Base-by-base conservation (phyloP, 1,140 invertebrate genomes). In the Parasteatoda tepidariorum region DNA sequence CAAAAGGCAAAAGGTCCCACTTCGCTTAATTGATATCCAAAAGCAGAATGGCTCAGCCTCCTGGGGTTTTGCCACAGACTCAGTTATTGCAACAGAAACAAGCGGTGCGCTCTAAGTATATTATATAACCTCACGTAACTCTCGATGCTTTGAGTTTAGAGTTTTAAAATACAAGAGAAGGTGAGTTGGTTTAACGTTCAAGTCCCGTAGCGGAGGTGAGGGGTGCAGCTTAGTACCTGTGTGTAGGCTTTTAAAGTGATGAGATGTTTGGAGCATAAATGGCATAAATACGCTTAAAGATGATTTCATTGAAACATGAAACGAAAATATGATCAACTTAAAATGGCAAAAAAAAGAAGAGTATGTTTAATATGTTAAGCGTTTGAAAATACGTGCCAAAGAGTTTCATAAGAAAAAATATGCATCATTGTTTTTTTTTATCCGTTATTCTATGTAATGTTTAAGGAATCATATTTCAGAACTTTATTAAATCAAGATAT, bases 101-200 rank as follows among this genome's bases (percentile, higher is more conserved):
- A 79, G 76, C 61, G 62, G 33, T n/a, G n/a, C 38, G 61, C 31
- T 67, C 34, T 79, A 79, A 79, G 76, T 79, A 59, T 68, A 79
- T 79, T 79, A 79, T 82, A 82, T 82, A 82, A 82, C 67, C 78
- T 82, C 78, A 82, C 78, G 78, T 82, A 82, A 82, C 66, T 59
- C 61, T 31, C 62, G 78, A 82, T 82, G 78, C 78, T 66, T 71
- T 71, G 78, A 82, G 66, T 82, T 73, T 67, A 66, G 62, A 66
- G 64, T 79, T 82, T 82, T 70, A 82, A 82, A 82, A 70, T 61
- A 71, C 38, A 4, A 18, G 18, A 48, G 41, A 57, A 67, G 48
- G 24, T 15, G 22, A 54, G 33, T 64, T 2, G 24, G 55, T 82
- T 82, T 82, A 82, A 82, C 78, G 78, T 33, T 61, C 54, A 54